phyloP scores from a whole-genome alignment of 2,797 vertebrate species.

The Buceros bicornis region DNA sequence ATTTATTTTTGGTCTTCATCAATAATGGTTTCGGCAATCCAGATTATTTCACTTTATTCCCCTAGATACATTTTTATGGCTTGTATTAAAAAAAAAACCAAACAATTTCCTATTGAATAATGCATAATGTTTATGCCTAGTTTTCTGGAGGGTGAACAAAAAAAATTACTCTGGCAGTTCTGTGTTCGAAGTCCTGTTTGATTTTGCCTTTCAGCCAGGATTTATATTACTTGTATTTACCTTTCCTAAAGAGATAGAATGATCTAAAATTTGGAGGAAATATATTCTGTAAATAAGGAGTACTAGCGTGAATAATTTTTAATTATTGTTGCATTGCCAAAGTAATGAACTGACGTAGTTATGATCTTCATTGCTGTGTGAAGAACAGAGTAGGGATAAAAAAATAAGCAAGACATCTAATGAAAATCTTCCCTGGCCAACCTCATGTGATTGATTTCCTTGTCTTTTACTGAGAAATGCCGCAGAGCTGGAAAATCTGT shows the following conservation, averaged over 20 bases:
- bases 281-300: background rate
- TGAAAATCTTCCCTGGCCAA: background rate
- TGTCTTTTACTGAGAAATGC: slow-evolving; percentile 20
- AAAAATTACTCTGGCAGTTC: background rate
- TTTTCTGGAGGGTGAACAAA: background rate
- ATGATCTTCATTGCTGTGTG: background rate
- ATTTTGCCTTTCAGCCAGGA: background rate
- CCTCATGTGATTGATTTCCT: slow-evolving; percentile 17
- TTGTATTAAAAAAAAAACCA: background rate
- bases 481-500: background rate
- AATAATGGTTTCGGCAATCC: background rate
- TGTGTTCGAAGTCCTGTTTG: background rate
- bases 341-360: background rate
- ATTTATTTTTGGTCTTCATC: background rate
- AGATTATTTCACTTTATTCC: slow-evolving; percentile 6
- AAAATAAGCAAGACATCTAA: background rate
- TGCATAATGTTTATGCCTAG: background rate
- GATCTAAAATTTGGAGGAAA: background rate
- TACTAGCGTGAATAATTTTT: background rate
- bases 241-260: background rate
- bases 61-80: background rate
- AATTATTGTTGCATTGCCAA: slow-evolving; percentile 23
- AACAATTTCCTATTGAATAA: background rate
- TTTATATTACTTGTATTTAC: background rate
- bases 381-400: background rate